Evolutionary conservation across 2,888 invertebrate species (phyloP).

Genomic region (Coelinius sp.): DNA sequence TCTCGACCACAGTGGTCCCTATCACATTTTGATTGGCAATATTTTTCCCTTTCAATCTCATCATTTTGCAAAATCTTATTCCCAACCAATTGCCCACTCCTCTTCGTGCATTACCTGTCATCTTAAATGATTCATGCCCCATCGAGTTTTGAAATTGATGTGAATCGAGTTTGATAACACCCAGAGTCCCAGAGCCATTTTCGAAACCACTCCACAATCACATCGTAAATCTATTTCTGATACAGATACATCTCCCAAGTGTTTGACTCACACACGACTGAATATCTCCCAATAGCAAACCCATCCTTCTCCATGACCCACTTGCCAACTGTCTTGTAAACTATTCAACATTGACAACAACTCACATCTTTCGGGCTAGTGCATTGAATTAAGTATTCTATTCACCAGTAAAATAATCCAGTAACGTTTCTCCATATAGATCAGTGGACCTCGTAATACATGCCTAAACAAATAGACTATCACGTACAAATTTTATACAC

Average conservation of each 20-base stretch:
- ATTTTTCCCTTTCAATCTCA: neutral
- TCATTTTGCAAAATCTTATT: conserved; percentile 3
- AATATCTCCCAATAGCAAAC: neutral
- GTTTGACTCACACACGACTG: neutral
- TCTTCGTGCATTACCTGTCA: neutral
- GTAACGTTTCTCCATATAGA: neutral
- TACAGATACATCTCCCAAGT: neutral
- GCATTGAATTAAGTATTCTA: conserved; percentile 12
- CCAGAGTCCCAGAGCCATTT: neutral
- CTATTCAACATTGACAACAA: neutral
- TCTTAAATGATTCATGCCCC: neutral
- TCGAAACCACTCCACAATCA: neutral
- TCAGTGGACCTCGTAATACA: conserved; percentile 23
- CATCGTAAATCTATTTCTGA: conserved; percentile 8
- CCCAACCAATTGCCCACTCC: neutral
- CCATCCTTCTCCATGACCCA: conserved; percentile 10
- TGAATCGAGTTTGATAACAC: neutral
- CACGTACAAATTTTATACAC: neutral
- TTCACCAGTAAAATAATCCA: neutral
- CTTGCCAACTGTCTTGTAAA: conserved; percentile 11
- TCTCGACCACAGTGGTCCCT: neutral
- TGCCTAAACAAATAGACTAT: conserved; percentile 20
- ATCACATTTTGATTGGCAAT: neutral
- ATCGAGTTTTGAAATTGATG: neutral
- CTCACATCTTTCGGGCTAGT: neutral